Evolutionary conservation across 2,797 vertebrate genomes (phyloP).

Genomic region (Margarornis squamiger): DNA sequence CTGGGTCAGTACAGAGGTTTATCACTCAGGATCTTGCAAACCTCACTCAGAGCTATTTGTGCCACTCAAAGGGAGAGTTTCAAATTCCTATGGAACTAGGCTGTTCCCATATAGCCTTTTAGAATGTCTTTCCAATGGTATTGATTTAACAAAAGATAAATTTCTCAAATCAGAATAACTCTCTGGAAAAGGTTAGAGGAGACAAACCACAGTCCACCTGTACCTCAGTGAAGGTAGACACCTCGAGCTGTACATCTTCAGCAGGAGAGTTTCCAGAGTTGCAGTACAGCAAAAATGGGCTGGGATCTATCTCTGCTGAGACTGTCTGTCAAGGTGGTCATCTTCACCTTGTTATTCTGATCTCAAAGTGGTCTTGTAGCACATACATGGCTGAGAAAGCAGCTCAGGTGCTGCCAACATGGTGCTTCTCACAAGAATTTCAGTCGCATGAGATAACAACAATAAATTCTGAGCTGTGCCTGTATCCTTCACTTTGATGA

Average conservation of each 20-base stretch:
- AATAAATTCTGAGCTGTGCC: neutral
- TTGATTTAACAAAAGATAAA: neutral
- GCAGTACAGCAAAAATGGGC: neutral
- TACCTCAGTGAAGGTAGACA: neutral
- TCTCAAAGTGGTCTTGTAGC: neutral
- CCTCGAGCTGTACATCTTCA: neutral
- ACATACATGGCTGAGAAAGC: neutral
- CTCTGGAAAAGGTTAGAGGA: neutral
- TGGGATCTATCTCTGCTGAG: neutral
- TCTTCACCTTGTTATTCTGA: neutral
- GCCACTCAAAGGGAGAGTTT: neutral
- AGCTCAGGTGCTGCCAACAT: neutral
- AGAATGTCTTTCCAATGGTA: neutral
- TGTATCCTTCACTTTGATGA: fast-evolving
- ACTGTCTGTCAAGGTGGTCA: neutral
- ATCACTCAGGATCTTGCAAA: neutral
- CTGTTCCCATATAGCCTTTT: neutral
- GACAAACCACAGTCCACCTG: neutral
- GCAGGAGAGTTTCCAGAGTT: neutral
- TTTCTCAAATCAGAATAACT: neutral
- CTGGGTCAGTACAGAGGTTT: neutral
- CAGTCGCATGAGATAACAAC: neutral
- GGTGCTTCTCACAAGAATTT: neutral
- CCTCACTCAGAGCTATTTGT: neutral
- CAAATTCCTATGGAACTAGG: neutral